These are phyloP conservation scores for Diaphora mendica DNA, from an alignment of 2,888 invertebrate genomes.

Conservation along the genomic window DNA sequence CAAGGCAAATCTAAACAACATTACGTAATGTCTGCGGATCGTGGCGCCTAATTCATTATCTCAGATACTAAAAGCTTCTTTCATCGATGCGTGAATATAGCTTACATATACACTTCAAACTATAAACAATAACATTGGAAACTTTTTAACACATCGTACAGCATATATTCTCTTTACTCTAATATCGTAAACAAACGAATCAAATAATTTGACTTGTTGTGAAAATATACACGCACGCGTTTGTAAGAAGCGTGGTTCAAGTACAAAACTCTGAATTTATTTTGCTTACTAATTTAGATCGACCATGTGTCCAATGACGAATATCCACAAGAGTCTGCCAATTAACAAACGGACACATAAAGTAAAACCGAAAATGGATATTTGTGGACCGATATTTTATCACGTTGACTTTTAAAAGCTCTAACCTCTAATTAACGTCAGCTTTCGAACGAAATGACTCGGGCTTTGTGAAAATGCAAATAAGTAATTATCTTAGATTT, in stretches of 20 bases:
- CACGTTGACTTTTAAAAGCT: conserved; percentile 47
- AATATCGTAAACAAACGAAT: conserved; percentile 67
- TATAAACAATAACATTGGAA: conserved; percentile 83
- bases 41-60: conserved; percentile 57
- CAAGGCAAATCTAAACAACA: conserved; percentile 29
- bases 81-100: conserved; percentile 66
- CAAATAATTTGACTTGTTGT: conserved; percentile 83
- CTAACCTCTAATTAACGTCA: conserved; percentile 42
- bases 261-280: conserved; percentile 47
- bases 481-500: neutral
- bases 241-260: conserved; percentile 60
- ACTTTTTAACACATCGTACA: conserved; percentile 81
- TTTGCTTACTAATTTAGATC: conserved; percentile 51
- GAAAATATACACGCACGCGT: conserved; percentile 81
- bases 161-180: conserved; percentile 61
- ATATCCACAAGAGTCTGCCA: conserved; percentile 44
- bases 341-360: conserved; percentile 46
- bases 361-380: conserved; percentile 45
- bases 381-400: conserved; percentile 50
- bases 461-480: neutral
- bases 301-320: conserved; percentile 45
- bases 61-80: conserved; percentile 75
- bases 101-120: conserved; percentile 70
- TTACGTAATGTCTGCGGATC: conserved; percentile 34
- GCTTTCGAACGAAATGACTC: conserved; percentile 31